Evolutionary conservation across 2,888 invertebrate genomes (phyloP).

Genomic region (Callinectes sapidus): DNA sequence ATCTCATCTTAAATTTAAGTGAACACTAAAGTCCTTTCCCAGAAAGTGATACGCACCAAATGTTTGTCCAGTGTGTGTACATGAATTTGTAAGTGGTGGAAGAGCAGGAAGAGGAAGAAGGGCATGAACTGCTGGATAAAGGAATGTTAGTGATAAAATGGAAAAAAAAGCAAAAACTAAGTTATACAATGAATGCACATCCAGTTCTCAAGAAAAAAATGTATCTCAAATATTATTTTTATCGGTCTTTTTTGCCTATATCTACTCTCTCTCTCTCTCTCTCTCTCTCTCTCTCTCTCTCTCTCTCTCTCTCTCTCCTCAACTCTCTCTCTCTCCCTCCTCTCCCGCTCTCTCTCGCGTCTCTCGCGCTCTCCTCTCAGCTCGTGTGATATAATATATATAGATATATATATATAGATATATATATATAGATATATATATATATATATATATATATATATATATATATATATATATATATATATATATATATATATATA

Average conservation of each 20-base stretch:
- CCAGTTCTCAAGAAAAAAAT: no score
- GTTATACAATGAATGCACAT: not conserved
- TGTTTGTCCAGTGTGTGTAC: constrained; percentile 14
- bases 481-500: constrained; percentile 24
- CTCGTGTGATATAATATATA: no score
- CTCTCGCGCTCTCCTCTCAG: constrained; percentile 33
- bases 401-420: not conserved
- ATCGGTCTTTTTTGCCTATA: not conserved
- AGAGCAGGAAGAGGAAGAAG: constrained; percentile 18
- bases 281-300: constrained; percentile 14
- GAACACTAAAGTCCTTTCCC: not conserved
- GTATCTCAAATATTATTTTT: not conserved
- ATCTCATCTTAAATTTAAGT: constrained; percentile 19
- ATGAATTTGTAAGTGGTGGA: constrained; percentile 36
- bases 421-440: constrained; percentile 26
- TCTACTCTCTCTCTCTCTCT: not conserved
- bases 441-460: constrained; percentile 44
- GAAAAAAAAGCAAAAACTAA: not conserved
- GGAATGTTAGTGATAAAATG: not conserved
- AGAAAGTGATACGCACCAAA: constrained; percentile 30
- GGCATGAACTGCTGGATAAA: not conserved
- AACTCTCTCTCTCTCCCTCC: constrained; percentile 38
- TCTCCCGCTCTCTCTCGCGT: constrained; percentile 39
- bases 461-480: constrained; percentile 44
- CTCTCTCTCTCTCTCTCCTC: not conserved